A percentile compares a stretch with the other conserved stretches of the same genome.
These are phyloP conservation scores for Neodontobutis hainanensis DNA, from an alignment of 2,113 vertebrate genomes.

Conservation along the genomic window DNA sequence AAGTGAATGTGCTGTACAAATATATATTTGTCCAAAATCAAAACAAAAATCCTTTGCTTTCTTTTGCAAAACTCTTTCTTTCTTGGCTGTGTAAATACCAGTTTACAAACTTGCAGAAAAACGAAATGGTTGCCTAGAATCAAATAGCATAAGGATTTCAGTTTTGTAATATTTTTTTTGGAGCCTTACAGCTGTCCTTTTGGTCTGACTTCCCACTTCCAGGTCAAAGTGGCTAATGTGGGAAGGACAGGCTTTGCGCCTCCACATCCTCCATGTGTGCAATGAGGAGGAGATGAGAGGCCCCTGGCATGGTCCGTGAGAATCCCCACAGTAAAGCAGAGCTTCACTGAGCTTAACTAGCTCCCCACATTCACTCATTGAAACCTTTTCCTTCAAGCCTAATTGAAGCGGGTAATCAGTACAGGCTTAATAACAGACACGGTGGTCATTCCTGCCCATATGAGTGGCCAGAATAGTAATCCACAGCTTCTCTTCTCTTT, in stretches of 20 bases:
- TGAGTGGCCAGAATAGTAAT: conserved; percentile 59
- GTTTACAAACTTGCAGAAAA: background rate
- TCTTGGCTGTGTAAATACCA: too few relatives aligned
- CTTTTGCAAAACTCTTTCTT: too few relatives aligned
- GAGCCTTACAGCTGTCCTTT: conserved; percentile 41
- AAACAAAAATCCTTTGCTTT: too few relatives aligned
- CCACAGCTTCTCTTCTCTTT: conserved; percentile 53
- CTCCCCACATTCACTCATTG: conserved; percentile 52
- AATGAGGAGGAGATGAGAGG: conserved; percentile 68
- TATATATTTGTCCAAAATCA: too few relatives aligned
- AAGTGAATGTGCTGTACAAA: too few relatives aligned
- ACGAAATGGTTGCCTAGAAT: conserved; percentile 19
- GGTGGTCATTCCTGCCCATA: conserved; percentile 50
- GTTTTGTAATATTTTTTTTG: conserved; percentile 31
- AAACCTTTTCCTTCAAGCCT: conserved; percentile 44
- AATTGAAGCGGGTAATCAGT: conserved; percentile 55
- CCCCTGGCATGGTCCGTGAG: conserved; percentile 67
- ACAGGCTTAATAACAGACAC: conserved; percentile 54
- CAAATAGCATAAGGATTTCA: conserved; percentile 27
- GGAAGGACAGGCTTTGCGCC: conserved; percentile 64
- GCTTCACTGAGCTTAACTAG: conserved; percentile 41
- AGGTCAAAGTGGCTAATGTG: conserved; percentile 73
- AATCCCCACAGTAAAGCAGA: conserved; percentile 66
- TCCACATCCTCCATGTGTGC: conserved; percentile 70
- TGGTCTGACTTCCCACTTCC: conserved; percentile 51